Evolutionary conservation across 2,888 invertebrate species (phyloP), one percentile per base, ranked within the genome.

Genomic region (Pandemis corylana): DNA sequence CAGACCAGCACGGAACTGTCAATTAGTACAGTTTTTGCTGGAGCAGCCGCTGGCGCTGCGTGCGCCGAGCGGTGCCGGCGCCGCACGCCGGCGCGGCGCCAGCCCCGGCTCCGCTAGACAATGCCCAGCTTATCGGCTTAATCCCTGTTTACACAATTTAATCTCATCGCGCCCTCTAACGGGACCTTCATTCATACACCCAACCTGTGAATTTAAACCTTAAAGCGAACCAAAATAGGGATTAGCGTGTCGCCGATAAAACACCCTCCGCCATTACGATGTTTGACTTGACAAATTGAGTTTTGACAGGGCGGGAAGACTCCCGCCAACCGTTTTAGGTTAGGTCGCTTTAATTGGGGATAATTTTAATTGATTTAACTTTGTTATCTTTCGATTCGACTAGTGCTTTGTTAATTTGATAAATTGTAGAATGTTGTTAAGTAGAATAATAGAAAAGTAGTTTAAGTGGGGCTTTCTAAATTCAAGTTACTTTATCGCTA

Each of bases 61-160:
- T 85, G 84, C 85, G 56, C 86, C 82, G 87, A 36, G 88, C 89
- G 88, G 84, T 84, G 88, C 89, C 90, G 83, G 77, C 79, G 79
- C 78, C n/a, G n/a, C n/a, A n/a, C n/a, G n/a, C 89, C 90, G 83
- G 77, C 79, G 79, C 78, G 92, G 92, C 92, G 92, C 90, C 92
- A 87, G 83, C 88, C 83, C 90, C 87, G 89, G 90, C 90, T 36
- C 28, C 28, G 28, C 87, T 83, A 88, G 88, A 93, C 93, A 93
- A 93, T 89, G 81, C 83, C 80, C 78, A 75, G 90, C 90, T 93
- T 93, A 94, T 91, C 93, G 92, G 81, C 86, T 87, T 93, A 94
- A 94, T 94, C 94, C 93, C 86, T 94, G 89, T 93, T 94, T 93
- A 93, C 92, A 93, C 93, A 93, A 91, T 90, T 93, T 93, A 93